phyloP scores from a whole-genome alignment of 2,113 vertebrate genomes.

The Ascaphus truei region DNA sequence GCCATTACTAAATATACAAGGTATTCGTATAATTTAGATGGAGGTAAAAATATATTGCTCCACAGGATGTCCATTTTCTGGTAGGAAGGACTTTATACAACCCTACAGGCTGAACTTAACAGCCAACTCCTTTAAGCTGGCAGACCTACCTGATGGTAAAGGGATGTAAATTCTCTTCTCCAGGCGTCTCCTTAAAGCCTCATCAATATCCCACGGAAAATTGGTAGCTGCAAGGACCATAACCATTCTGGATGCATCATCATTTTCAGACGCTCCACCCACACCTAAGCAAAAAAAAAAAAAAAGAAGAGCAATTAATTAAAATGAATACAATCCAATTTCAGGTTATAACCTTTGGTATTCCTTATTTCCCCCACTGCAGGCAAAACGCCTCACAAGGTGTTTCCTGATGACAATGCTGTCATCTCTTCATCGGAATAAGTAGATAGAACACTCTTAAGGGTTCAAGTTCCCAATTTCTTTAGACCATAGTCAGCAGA shows the following conservation, averaged over 20 bases:
- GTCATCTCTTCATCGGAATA: no score
- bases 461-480: no score
- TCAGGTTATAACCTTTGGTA: background rate
- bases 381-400: no score
- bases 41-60: no score
- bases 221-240: conserved; percentile 98
- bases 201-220: conserved; percentile 98
- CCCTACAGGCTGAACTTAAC: no score
- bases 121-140: background rate
- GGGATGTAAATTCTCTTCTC: conserved; percentile 98
- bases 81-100: no score
- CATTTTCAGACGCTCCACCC: conserved; percentile 86
- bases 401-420: no score
- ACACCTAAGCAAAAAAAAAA: conserved; percentile 71
- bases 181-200: conserved; percentile 87
- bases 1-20: no score
- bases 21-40: no score
- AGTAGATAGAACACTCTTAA: no score
- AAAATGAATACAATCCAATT: background rate
- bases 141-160: conserved; percentile 82
- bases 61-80: no score
- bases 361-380: background rate
- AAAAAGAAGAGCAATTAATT: background rate
- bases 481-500: no score
- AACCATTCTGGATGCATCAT: conserved; percentile 97